Conservation (phyloP, 64 coral and sea anemone genomes). For the Hydrozoanthus tunicans region DNA sequence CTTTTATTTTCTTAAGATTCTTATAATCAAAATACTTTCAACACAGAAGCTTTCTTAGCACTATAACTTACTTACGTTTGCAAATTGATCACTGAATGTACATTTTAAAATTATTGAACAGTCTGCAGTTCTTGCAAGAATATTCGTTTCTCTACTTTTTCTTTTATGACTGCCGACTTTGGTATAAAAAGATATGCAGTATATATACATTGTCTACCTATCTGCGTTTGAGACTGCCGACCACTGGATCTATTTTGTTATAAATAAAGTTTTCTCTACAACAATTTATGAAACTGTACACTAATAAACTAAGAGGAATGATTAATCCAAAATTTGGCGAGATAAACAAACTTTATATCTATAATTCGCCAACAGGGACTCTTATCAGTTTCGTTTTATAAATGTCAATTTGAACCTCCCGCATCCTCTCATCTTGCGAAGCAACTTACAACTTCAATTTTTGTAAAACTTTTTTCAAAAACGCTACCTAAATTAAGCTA, state of each 20-base stretch:
- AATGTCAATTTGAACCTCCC: too few species aligned
- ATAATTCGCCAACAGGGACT: background rate
- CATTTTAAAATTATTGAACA: background rate
- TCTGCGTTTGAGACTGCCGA: background rate
- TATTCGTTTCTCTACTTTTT: background rate
- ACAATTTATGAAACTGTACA: slow-evolving; percentile 53
- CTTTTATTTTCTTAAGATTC: background rate
- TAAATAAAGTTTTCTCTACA: slow-evolving; percentile 56
- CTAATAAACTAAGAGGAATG: background rate
- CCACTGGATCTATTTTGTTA: background rate
- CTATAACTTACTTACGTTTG: background rate
- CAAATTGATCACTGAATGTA: background rate
- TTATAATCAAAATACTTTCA: background rate
- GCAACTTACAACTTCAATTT: background rate
- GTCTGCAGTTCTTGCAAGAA: slow-evolving; percentile 13
- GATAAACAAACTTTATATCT: background rate
- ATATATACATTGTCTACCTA: background rate
- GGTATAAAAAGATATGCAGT: slow-evolving; percentile 24
- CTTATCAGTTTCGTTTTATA: background rate
- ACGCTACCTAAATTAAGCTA: slow-evolving; percentile 27
- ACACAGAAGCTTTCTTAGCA: background rate
- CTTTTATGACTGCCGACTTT: background rate
- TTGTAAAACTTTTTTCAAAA: background rate
- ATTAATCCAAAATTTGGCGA: background rate
- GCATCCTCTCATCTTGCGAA: too few species aligned